Conservation (phyloP, 2,797 vertebrate species). For the Erithacus rubecula region DNA sequence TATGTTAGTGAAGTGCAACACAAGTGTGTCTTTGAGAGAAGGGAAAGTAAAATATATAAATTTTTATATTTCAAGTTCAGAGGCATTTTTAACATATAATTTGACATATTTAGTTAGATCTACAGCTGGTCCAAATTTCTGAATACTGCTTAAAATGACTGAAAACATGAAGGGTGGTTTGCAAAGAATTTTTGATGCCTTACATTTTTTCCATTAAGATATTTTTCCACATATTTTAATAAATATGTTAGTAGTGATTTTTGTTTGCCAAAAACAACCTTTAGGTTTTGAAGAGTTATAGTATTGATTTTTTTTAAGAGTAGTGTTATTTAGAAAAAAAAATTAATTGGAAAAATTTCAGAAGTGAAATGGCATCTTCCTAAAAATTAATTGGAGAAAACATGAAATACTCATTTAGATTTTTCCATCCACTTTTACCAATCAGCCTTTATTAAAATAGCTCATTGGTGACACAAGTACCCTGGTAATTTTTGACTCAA, state of each 20-base stretch:
- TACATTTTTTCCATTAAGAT: not conserved
- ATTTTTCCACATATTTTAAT: not conserved
- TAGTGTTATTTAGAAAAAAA: not conserved
- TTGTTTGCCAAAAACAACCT: not conserved
- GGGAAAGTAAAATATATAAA: not conserved
- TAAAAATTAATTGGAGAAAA: not conserved
- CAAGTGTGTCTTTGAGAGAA: not conserved
- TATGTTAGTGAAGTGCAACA: not conserved
- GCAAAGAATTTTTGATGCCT: not conserved
- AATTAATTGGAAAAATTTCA: not conserved
- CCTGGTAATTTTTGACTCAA: not conserved
- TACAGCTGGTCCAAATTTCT: not conserved
- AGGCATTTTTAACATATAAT: not conserved
- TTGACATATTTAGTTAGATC: not conserved
- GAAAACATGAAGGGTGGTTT: not conserved
- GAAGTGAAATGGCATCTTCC: not conserved
- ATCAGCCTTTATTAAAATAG: not conserved
- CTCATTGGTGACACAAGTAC: not conserved
- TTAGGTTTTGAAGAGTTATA: not conserved
- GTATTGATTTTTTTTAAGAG: not conserved
- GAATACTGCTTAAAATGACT: not conserved
- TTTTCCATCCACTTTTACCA: not conserved
- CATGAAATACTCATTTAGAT: not conserved
- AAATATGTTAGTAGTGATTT: not conserved
- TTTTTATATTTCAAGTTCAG: not conserved